A percentile compares a stretch with the other conserved stretches of the same genome.
Evolutionary conservation across 2,113 vertebrate species (phyloP).

Genomic region (Pteropus alecto): DNA sequence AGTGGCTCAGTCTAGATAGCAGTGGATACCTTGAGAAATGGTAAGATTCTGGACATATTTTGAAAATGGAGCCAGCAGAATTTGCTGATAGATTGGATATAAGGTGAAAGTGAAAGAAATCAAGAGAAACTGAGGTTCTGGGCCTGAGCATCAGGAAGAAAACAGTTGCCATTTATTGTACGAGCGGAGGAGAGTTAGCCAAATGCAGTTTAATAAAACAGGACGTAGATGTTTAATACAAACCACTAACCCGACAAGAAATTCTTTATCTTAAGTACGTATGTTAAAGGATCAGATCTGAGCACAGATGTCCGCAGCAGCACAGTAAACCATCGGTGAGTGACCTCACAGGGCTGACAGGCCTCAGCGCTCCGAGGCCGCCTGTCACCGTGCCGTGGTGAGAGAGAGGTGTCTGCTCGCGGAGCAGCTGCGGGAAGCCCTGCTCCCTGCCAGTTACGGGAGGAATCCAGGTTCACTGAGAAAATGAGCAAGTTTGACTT

Average conservation of each 20-base stretch:
- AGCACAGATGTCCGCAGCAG: not conserved
- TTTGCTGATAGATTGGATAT: not conserved
- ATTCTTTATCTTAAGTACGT: not conserved
- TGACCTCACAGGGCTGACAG: not conserved
- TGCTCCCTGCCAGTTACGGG: not conserved
- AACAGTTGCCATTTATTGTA: not conserved
- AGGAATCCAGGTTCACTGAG: not conserved
- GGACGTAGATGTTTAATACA: not conserved
- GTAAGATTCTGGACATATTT: not conserved
- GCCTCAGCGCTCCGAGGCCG: not conserved
- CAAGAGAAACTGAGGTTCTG: not conserved
- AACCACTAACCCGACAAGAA: not conserved
- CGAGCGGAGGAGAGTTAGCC: not conserved
- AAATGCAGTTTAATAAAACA: not conserved
- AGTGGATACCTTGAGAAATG: not conserved
- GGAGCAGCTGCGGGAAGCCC: rapidly evolving
- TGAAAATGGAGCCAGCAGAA: not conserved
- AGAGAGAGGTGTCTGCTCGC: not conserved
- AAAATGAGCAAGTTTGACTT: not conserved
- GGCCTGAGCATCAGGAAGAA: not conserved
- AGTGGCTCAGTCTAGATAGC: too few relatives aligned
- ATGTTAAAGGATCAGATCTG: not conserved
- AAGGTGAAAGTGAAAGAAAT: not conserved
- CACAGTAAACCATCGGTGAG: not conserved
- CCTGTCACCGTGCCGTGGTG: rapidly evolving